These are phyloP conservation scores for Bombus consobrinus DNA, from an alignment of 1,140 invertebrate genomes.

Conservation along the genomic window DNA sequence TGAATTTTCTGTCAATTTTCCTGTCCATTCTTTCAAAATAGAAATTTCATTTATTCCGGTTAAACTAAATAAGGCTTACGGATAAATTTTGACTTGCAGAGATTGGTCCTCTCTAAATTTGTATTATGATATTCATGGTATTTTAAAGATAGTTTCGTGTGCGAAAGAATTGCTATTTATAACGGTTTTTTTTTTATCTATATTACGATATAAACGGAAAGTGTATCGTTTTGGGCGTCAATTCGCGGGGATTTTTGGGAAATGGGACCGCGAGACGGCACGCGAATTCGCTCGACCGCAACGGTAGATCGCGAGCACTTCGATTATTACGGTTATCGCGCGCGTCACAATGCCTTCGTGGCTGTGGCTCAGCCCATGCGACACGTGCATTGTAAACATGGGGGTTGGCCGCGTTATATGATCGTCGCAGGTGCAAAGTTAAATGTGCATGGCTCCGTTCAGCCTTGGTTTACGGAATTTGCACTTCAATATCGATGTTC, in stretches of 20 bases:
- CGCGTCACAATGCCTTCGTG: slow-evolving; percentile 38
- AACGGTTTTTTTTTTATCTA: neutral
- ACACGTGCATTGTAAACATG: slow-evolving; percentile 53
- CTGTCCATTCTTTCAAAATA: neutral
- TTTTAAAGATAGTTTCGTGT: too few relatives aligned
- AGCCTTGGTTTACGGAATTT: slow-evolving; percentile 45
- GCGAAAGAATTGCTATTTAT: neutral
- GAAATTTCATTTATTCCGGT: neutral
- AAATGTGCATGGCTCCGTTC: slow-evolving; percentile 46
- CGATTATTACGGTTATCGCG: slow-evolving; percentile 52
- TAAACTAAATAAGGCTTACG: too few relatives aligned
- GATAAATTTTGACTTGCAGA: too few relatives aligned
- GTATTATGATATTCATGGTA: rapidly evolving
- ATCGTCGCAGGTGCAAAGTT: slow-evolving; percentile 56
- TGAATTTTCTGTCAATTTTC: neutral
- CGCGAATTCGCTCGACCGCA: neutral
- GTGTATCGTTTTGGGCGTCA: neutral
- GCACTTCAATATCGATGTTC: slow-evolving; percentile 42
- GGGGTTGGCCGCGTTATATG: slow-evolving; percentile 46
- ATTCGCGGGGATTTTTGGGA: neutral
- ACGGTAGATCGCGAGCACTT: slow-evolving; percentile 33
- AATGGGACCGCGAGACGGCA: neutral
- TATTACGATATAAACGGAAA: neutral
- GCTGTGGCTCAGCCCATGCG: slow-evolving; percentile 3
- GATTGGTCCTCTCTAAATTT: too few relatives aligned